A percentile compares a stretch with the other conserved stretches of the same genome.
These are phyloP conservation scores for Pseudomugil tenellus DNA, from an alignment of 2,797 vertebrate genomes.

Conservation along the genomic window DNA sequence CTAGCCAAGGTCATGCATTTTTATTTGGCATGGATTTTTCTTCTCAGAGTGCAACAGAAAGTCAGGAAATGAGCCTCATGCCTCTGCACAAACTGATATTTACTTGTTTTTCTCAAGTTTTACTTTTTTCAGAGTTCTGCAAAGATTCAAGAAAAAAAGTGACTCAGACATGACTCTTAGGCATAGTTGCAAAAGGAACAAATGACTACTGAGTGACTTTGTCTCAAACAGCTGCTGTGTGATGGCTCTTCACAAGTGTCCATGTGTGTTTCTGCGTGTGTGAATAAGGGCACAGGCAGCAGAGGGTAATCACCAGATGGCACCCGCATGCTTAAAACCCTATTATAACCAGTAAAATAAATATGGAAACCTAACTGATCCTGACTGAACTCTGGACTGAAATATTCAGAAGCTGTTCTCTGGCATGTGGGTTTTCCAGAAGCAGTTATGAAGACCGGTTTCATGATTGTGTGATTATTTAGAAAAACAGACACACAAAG, in stretches of 20 bases:
- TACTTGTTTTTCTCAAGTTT: slow-evolving; percentile 15
- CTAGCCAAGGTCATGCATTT: slow-evolving; percentile 15
- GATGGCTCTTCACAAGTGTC: slow-evolving; percentile 33
- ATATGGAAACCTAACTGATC: slow-evolving; percentile 40
- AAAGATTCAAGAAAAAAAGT: slow-evolving; percentile 25
- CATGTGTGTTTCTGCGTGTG: slow-evolving; percentile 6
- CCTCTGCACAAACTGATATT: slow-evolving; percentile 6
- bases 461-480: slow-evolving; percentile 16
- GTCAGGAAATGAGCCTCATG: slow-evolving; percentile 3
- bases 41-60: slow-evolving; percentile 3
- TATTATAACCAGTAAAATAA: slow-evolving; percentile 47
- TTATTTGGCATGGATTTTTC: slow-evolving; percentile 26
- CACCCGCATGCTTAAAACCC: slow-evolving; percentile 29
- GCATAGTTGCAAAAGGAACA: slow-evolving; percentile 57
- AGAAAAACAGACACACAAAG: slow-evolving; percentile 18
- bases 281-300: slow-evolving; percentile 18
- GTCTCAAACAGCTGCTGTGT: slow-evolving; percentile 65
- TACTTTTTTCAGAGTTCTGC: slow-evolving; percentile 20
- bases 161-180: slow-evolving; percentile 59
- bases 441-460: slow-evolving; percentile 22
- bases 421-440: slow-evolving; percentile 31
- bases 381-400: slow-evolving; percentile 13
- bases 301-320: slow-evolving; percentile 58
- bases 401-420: slow-evolving; percentile 18
- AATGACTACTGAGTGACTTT: slow-evolving; percentile 63